Conservation (phyloP, 2,797 vertebrate genomes). For the Hoplostethus atlanticus region DNA sequence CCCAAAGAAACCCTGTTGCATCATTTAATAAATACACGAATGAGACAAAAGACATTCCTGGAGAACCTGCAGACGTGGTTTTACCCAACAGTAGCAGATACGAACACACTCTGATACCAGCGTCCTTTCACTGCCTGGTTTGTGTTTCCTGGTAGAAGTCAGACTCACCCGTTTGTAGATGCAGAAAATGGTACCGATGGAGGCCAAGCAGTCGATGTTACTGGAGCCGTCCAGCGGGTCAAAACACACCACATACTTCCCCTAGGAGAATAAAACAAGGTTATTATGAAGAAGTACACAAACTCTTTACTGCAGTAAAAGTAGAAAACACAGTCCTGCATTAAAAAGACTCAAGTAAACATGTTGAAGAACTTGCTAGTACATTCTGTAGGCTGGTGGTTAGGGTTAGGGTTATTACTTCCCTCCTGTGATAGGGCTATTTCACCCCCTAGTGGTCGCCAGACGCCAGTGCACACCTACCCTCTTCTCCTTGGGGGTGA, state of each 20-base stretch:
- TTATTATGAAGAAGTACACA: too few species aligned
- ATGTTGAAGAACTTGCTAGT: too few species aligned
- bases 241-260: conserved; percentile 97
- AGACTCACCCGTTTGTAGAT: conserved; percentile 93
- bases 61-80: too few species aligned
- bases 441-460: too few species aligned
- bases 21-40: background rate
- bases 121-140: background rate
- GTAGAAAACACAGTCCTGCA: too few species aligned
- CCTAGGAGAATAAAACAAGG: conserved; percentile 77
- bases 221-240: conserved; percentile 98
- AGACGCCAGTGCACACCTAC: conserved; percentile 61
- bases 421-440: too few species aligned
- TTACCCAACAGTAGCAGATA: background rate
- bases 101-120: background rate
- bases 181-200: conserved; percentile 97
- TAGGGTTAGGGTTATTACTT: too few species aligned
- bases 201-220: conserved; percentile 97
- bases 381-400: too few species aligned
- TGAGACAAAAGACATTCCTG: background rate
- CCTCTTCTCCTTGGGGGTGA: conserved; percentile 89
- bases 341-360: too few species aligned
- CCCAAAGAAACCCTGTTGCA: too few species aligned
- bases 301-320: too few species aligned
- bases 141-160: background rate